Evolutionary conservation across 2,113 vertebrate species (phyloP).

Genomic region (Odontophorus gujanensis): DNA sequence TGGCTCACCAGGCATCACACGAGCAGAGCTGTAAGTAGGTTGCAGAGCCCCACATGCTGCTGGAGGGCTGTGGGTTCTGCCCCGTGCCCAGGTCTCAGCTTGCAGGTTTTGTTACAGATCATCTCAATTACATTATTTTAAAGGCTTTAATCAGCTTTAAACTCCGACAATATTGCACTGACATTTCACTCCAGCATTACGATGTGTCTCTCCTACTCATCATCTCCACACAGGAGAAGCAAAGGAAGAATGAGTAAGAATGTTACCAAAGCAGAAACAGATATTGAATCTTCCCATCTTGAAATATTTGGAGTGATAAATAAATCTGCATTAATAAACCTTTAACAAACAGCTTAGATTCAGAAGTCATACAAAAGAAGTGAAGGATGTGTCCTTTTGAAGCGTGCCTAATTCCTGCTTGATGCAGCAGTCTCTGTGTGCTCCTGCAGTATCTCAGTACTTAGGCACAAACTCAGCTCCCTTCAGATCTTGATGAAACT

Average conservation of each 20-base stretch:
- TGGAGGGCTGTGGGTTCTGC: neutral
- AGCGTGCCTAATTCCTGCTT: neutral
- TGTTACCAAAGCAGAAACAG: neutral
- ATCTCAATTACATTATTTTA: neutral
- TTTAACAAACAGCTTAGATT: neutral
- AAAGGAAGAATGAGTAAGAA: neutral
- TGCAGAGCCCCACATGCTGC: neutral
- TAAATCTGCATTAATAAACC: neutral
- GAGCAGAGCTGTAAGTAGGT: neutral
- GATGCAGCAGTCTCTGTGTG: rapidly evolving
- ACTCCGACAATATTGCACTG: rapidly evolving
- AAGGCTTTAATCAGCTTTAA: neutral
- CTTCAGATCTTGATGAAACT: neutral
- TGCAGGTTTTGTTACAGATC: too few species aligned
- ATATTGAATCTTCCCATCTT: neutral
- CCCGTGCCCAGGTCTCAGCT: neutral
- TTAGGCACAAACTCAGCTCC: neutral
- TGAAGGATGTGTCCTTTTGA: neutral
- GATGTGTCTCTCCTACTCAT: rapidly evolving
- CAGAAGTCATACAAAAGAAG: neutral
- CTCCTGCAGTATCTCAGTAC: neutral
- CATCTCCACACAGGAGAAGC: neutral
- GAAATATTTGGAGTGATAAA: neutral
- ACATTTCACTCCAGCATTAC: rapidly evolving
- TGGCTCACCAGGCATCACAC: neutral